Evolutionary conservation across 2,797 vertebrate genomes (phyloP).

Genomic region (Coluber constrictor): DNA sequence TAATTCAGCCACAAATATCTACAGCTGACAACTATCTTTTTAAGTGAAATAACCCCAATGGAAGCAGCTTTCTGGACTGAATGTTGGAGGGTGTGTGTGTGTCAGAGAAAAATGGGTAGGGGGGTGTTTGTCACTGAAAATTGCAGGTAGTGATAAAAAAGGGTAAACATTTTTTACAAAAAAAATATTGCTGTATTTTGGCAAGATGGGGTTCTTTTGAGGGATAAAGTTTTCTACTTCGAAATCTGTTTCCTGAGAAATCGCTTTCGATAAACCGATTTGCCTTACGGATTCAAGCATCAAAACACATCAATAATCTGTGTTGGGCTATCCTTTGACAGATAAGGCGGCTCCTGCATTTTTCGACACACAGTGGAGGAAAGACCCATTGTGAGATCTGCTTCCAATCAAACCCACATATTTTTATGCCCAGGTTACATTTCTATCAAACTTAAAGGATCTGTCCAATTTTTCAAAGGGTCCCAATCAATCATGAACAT

Average conservation of each 20-base stretch:
- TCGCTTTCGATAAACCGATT: slow-evolving; percentile 25
- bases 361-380: too few relatives aligned
- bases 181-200: slow-evolving; percentile 39
- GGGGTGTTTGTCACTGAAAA: background rate
- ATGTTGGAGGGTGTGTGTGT: background rate
- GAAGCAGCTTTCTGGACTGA: background rate
- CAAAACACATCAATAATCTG: background rate
- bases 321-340: background rate
- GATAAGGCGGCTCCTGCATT: background rate
- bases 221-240: slow-evolving; percentile 42
- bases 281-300: slow-evolving; percentile 24
- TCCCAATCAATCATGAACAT: background rate
- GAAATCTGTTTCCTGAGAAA: slow-evolving; percentile 36
- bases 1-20: background rate
- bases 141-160: background rate
- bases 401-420: background rate
- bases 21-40: background rate
- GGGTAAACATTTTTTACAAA: background rate
- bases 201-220: slow-evolving; percentile 36
- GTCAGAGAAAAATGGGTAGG: background rate
- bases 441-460: background rate
- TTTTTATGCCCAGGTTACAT: slow-evolving; percentile 7
- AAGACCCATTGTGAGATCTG: too few relatives aligned
- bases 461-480: background rate
- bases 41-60: background rate